phyloP scores from a whole-genome alignment of 1,140 invertebrate genomes.

The Glossosoma conforme region DNA sequence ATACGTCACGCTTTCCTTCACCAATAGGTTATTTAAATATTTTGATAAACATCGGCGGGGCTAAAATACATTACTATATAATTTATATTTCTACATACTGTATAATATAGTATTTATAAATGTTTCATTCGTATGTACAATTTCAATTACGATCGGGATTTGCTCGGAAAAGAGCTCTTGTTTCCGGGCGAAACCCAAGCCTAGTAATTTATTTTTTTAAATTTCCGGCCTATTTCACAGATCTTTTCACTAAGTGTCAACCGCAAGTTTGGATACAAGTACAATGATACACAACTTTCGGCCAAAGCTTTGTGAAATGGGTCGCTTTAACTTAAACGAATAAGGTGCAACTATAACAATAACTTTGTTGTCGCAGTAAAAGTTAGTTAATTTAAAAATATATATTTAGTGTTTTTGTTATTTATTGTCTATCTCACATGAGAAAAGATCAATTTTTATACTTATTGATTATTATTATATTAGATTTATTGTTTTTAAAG shows the following conservation, averaged over 20 bases:
- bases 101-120: no score
- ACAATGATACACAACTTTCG: no score
- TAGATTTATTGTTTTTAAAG: conserved; percentile 21
- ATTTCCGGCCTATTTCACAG: no score
- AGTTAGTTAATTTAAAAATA: conserved; percentile 8
- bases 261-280: no score
- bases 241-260: no score
- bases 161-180: conserved; percentile 28
- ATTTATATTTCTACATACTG: no score
- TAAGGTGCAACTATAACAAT: conserved; percentile 19
- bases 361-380: conserved; percentile 18
- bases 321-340: conserved; percentile 31
- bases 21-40: no score
- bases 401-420: background rate
- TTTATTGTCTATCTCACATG: conserved; percentile 18
- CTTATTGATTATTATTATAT: background rate
- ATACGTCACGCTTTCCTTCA: no score
- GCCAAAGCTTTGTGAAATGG: conserved; percentile 27
- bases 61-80: no score
- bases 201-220: conserved; percentile 3
- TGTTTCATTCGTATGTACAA: no score
- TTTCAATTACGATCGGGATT: conserved; percentile 15
- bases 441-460: conserved; percentile 12
- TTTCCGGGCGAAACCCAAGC: conserved; percentile 28
- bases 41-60: no score